Percentiles rank a stretch among this genome's conserved stretches.
Evolutionary conservation across 2,888 invertebrate species (phyloP).

Genomic region (Drosophila picticornis): DNA sequence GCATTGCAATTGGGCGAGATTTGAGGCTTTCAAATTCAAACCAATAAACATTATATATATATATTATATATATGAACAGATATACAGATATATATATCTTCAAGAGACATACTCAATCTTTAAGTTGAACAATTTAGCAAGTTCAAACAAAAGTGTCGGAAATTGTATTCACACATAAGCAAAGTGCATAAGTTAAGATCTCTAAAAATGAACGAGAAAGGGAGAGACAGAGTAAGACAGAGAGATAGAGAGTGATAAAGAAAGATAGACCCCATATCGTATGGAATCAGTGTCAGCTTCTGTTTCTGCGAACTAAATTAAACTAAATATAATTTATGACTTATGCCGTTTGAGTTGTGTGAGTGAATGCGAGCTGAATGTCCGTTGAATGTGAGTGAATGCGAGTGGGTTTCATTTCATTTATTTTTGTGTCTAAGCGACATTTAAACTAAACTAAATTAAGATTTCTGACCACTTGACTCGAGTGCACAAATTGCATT

Average conservation of each 20-base stretch:
- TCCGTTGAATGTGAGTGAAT: not conserved
- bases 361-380: conserved; percentile 12
- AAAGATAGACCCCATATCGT: conserved; percentile 14
- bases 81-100: not conserved
- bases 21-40: conserved; percentile 37
- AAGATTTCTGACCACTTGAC: conserved; percentile 72
- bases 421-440: conserved; percentile 37
- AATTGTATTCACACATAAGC: conserved; percentile 13
- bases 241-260: not conserved
- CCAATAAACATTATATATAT: conserved; percentile 39
- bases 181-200: conserved; percentile 20
- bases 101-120: conserved; percentile 20
- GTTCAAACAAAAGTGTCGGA: conserved; percentile 53
- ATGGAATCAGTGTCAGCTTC: conserved; percentile 48
- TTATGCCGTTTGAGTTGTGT: conserved; percentile 48
- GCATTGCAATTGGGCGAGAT: conserved; percentile 40
- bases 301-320: conserved; percentile 54
- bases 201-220: conserved; percentile 1
- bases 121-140: conserved; percentile 65
- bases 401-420: conserved; percentile 5
- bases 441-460: conserved; percentile 65
- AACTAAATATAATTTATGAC: conserved; percentile 78
- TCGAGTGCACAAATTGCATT: conserved; percentile 75
- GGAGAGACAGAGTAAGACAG: not conserved
- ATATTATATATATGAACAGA: not conserved